Conservation (phyloP, 2,797 vertebrate genomes). For the Aldrovandia affinis region DNA sequence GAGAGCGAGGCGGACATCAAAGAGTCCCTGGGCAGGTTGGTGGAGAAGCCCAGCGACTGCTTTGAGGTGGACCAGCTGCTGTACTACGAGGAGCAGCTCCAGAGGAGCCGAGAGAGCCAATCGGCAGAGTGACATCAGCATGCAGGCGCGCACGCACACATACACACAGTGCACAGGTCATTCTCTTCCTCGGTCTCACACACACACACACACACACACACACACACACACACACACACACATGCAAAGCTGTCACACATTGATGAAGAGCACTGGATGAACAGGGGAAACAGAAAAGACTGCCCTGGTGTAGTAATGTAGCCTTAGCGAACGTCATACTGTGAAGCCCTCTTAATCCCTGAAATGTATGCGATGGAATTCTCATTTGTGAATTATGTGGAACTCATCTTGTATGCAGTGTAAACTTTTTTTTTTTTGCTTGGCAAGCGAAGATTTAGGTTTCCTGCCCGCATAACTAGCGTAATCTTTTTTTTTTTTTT, state of each 20-base stretch:
- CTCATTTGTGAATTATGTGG: background rate
- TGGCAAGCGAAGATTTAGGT: background rate
- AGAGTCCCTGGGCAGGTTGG: slow-evolving; percentile 62
- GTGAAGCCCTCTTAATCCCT: background rate
- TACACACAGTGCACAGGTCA: background rate
- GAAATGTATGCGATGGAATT: background rate
- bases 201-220: too few relatives aligned
- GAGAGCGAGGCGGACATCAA: slow-evolving; percentile 65
- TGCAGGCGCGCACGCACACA: background rate
- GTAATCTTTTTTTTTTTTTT: slow-evolving; percentile 2
- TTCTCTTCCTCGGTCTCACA: background rate
- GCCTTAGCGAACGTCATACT: background rate
- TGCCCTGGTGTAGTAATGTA: background rate
- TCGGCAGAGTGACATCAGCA: background rate
- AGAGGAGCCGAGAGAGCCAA: slow-evolving; percentile 28
- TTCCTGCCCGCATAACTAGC: background rate
- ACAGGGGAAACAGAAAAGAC: background rate
- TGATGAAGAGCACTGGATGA: background rate
- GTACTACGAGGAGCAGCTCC: slow-evolving; percentile 79
- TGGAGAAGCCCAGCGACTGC: slow-evolving; percentile 65
- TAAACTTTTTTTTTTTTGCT: background rate
- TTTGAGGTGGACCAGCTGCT: slow-evolving; percentile 84
- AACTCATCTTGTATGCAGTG: background rate
- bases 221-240: too few relatives aligned
- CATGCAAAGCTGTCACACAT: background rate